Conservation (phyloP, 2,797 vertebrate genomes). For the Sebastes aleutianus region DNA sequence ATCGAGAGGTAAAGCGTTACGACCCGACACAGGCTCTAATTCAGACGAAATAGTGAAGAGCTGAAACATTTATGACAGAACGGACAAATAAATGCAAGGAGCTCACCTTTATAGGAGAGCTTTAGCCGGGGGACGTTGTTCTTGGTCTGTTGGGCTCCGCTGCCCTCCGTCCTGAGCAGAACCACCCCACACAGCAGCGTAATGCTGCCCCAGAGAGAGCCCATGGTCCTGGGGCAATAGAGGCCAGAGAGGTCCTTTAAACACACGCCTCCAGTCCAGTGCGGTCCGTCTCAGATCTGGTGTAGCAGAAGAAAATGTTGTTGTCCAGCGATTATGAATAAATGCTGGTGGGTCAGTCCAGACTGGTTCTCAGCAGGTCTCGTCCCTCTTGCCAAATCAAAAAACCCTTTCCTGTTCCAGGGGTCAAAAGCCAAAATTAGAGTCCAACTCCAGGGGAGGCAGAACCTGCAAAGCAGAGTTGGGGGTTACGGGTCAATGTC, state of each 20-base stretch:
- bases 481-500: slow-evolving; percentile 60
- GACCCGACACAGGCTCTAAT: background rate
- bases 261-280: slow-evolving; percentile 50
- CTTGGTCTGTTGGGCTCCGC: slow-evolving; percentile 85
- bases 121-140: slow-evolving; percentile 92
- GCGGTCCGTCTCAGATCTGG: slow-evolving; percentile 30
- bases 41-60: background rate
- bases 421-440: slow-evolving; percentile 69
- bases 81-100: slow-evolving; percentile 5
- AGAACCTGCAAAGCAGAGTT: slow-evolving; percentile 63
- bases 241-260: slow-evolving; percentile 59
- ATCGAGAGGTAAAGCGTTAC: background rate
- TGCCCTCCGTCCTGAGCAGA: slow-evolving; percentile 72
- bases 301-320: slow-evolving; percentile 29
- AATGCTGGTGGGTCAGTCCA: slow-evolving; percentile 42
- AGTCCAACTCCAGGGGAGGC: slow-evolving; percentile 60
- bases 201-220: slow-evolving; percentile 85
- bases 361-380: slow-evolving; percentile 47
- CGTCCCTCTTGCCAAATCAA: slow-evolving; percentile 32
- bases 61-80: background rate
- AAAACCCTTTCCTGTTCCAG: slow-evolving; percentile 52
- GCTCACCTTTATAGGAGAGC: slow-evolving; percentile 95
- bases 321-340: slow-evolving; percentile 33
- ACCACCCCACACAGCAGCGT: slow-evolving; percentile 86
- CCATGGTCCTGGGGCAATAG: slow-evolving; percentile 86